Conservation (phyloP, 2,888 invertebrate species). For the Drosophila acutilabella region DNA sequence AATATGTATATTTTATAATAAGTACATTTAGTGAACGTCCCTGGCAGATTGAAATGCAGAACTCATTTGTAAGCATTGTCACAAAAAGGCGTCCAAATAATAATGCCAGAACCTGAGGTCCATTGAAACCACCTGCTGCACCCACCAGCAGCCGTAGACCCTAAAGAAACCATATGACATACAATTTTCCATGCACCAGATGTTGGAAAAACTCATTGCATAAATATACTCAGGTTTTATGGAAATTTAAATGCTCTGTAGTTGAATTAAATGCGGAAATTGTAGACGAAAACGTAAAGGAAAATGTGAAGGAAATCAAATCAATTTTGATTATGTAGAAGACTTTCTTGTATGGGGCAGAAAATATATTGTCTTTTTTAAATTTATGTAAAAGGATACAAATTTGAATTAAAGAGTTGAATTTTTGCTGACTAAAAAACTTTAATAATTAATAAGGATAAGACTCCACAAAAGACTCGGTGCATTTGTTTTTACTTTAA, state of each 20-base stretch:
- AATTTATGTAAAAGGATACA: too few relatives aligned
- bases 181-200: conserved; percentile 50
- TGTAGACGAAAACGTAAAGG: background rate
- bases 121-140: conserved; percentile 76
- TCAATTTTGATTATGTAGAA: too few relatives aligned
- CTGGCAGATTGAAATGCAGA: conserved; percentile 52
- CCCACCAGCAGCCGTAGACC: conserved; percentile 20
- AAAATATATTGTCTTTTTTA: too few relatives aligned
- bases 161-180: conserved; percentile 37
- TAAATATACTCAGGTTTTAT: background rate
- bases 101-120: conserved; percentile 23
- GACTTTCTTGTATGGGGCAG: too few relatives aligned
- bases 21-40: conserved; percentile 23
- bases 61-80: conserved; percentile 45
- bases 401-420: too few relatives aligned
- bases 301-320: too few relatives aligned
- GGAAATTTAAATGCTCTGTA: conserved; percentile 29
- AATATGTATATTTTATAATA: conserved; percentile 9
- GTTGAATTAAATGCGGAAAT: background rate
- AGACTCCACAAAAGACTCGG: too few relatives aligned
- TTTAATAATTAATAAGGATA: too few relatives aligned
- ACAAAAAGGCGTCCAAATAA: conserved; percentile 44
- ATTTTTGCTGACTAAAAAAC: too few relatives aligned
- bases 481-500: too few relatives aligned
- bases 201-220: conserved; percentile 44